Conservation (phyloP, 2,113 vertebrate genomes). For the Boulengeromyrus knoepffleri region DNA sequence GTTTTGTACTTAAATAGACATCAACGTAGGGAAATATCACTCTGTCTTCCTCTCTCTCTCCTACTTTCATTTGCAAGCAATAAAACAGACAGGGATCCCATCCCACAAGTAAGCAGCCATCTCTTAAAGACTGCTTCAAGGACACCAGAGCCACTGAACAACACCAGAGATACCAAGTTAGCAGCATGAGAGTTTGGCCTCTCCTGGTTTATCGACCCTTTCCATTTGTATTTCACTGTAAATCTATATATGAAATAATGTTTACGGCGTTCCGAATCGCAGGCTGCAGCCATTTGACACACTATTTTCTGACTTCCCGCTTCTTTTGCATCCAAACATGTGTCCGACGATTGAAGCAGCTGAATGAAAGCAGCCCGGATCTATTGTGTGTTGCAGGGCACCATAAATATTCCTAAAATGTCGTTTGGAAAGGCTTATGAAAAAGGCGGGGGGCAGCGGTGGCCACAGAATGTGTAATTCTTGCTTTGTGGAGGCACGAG, state of each 20-base stretch:
- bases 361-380: background rate
- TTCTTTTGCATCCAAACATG: background rate
- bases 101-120: background rate
- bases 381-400: background rate
- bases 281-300: background rate
- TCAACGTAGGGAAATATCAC: constrained; percentile 6
- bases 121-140: background rate
- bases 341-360: background rate
- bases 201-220: background rate
- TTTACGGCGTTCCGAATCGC: background rate
- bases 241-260: background rate
- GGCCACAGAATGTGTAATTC: constrained; percentile 22
- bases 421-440: constrained; percentile 39
- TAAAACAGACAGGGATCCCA: background rate
- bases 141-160: background rate
- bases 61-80: background rate
- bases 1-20: constrained; percentile 36
- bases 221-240: background rate
- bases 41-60: background rate
- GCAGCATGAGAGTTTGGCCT: background rate
- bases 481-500: constrained; percentile 25
- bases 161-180: background rate
- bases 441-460: constrained; percentile 14
- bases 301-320: background rate
- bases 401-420: constrained; percentile 4